Evolutionary conservation across 1,140 invertebrate species (phyloP).

Genomic region (Dysdera silvatica): DNA sequence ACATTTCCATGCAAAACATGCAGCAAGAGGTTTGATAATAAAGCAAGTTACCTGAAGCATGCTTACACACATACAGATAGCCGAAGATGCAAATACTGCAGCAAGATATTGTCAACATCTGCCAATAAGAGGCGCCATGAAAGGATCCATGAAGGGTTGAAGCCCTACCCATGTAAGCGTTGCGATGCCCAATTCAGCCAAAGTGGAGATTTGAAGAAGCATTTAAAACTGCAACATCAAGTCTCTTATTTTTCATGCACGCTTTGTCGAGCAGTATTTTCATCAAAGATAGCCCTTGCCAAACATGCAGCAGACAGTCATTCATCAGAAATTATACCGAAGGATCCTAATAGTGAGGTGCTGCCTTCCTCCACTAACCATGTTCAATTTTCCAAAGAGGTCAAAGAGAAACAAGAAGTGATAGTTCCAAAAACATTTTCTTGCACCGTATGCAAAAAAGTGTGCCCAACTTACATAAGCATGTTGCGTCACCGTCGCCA

Average conservation of each 20-base stretch:
- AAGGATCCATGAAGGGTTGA: slow-evolving; percentile 34
- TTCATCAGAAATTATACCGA: not conserved
- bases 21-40: slow-evolving; percentile 40
- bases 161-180: slow-evolving; percentile 30
- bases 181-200: slow-evolving; percentile 31
- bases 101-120: slow-evolving; percentile 60
- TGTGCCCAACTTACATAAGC: not conserved
- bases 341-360: not conserved
- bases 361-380: not conserved
- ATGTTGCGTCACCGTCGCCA: not conserved
- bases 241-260: slow-evolving; percentile 34
- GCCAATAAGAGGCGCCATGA: slow-evolving; percentile 60
- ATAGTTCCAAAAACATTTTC: not conserved
- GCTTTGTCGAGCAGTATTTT: slow-evolving; percentile 29
- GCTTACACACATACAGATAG: not conserved
- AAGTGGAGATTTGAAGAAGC: slow-evolving; percentile 34
- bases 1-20: slow-evolving; percentile 8
- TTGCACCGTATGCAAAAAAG: not conserved
- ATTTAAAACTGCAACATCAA: slow-evolving; percentile 33
- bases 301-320: not conserved
- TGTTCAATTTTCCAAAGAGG: not conserved
- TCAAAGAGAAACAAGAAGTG: not conserved
- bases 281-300: not conserved
- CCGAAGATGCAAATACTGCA: slow-evolving; percentile 59
- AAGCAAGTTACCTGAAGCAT: not conserved